phyloP scores from a whole-genome alignment of 64 coral and sea anemone genomes.

The Acropora tenuis region DNA sequence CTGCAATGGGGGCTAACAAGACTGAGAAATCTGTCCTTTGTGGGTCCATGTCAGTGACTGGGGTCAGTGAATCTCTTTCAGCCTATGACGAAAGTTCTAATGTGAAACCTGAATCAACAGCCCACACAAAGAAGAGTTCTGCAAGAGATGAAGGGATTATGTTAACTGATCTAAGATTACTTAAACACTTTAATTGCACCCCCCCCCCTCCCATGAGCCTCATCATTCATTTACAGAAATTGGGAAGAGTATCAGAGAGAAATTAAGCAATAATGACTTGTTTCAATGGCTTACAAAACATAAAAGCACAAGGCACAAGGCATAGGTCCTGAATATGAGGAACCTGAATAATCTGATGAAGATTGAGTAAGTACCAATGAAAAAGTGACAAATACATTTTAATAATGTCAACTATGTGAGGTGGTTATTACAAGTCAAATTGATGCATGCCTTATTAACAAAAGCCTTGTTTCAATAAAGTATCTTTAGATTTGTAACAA shows the following conservation, averaged over 20 bases:
- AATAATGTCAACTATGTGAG: too few relatives aligned
- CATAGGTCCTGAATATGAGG: not conserved
- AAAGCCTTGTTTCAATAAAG: too few relatives aligned
- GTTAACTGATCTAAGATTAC: not conserved
- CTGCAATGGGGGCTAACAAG: not conserved
- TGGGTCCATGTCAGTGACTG: not conserved
- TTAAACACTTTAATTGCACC: not conserved
- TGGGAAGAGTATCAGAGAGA: not conserved
- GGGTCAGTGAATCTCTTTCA: not conserved
- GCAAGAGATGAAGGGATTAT: not conserved
- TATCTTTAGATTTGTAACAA: too few relatives aligned
- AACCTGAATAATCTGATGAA: not conserved
- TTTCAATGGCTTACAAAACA: not conserved
- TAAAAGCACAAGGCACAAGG: not conserved
- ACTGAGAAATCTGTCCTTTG: not conserved
- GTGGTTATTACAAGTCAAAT: too few relatives aligned
- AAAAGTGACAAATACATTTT: too few relatives aligned
- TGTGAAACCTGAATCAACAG: not conserved
- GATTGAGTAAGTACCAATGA: not conserved
- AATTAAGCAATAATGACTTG: not conserved
- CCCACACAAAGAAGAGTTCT: slow-evolving; percentile 5
- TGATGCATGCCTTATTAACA: too few relatives aligned
- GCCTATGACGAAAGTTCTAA: slow-evolving; percentile 6
- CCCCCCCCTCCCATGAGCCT: not conserved
- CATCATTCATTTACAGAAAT: not conserved